Evolutionary conservation across 1,140 invertebrate species (phyloP).

Genomic region (Rhizoglyphus robini): DNA sequence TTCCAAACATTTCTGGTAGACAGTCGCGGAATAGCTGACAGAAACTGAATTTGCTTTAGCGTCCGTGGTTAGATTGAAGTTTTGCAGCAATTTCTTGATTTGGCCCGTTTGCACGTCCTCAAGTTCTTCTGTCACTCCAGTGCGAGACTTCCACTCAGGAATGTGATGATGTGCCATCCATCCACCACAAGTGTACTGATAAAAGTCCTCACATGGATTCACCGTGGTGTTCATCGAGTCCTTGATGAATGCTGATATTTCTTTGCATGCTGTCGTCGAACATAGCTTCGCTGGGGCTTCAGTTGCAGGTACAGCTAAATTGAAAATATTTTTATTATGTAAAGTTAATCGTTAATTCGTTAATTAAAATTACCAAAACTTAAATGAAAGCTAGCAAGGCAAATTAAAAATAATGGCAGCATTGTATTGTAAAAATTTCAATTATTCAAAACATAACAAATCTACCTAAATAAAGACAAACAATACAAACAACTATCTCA

Average conservation of each 20-base stretch:
- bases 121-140: background rate
- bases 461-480: no score
- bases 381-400: no score
- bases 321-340: no score
- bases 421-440: no score
- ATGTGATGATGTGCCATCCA: conserved; percentile 42
- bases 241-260: conserved; percentile 41
- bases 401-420: no score
- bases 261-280: conserved; percentile 8
- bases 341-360: no score
- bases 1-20: conserved; percentile 10
- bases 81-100: background rate
- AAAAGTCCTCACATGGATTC: conserved; percentile 51
- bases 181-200: conserved; percentile 50
- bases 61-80: background rate
- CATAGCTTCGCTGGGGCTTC: conserved; percentile 8
- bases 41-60: background rate
- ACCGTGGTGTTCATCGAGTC: conserved; percentile 39
- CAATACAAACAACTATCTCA: no score
- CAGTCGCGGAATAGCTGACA: background rate
- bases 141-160: conserved; percentile 38
- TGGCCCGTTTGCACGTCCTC: background rate
- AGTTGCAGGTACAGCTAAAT: background rate
- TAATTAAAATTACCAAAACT: no score
- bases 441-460: no score